Conservation (phyloP, 2,797 vertebrate species). For the Mareca penelope region DNA sequence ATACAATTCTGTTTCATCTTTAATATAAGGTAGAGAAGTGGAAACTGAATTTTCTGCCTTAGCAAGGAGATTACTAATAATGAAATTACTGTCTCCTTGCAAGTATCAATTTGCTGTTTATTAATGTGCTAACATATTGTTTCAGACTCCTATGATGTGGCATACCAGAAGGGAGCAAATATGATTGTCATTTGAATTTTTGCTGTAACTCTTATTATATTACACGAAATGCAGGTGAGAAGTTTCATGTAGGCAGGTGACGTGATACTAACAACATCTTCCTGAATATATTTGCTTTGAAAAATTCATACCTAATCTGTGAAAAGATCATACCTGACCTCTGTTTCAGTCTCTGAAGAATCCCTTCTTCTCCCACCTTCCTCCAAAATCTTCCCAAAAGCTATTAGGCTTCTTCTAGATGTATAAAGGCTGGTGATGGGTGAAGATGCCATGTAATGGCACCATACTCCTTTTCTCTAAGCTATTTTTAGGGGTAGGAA, state of each 20-base stretch:
- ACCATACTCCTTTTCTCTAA: background rate
- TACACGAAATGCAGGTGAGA: background rate
- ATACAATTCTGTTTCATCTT: slow-evolving; percentile 56
- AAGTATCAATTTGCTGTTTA: slow-evolving; percentile 48
- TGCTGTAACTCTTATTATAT: background rate
- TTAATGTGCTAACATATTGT: background rate
- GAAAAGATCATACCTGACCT: background rate
- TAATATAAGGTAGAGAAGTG: slow-evolving; percentile 7
- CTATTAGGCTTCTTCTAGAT: background rate
- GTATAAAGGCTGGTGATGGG: background rate
- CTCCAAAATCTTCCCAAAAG: background rate
- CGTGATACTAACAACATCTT: background rate
- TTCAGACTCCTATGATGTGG: slow-evolving; percentile 14
- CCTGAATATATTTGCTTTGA: background rate
- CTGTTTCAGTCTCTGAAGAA: background rate
- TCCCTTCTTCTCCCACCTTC: background rate
- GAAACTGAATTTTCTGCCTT: slow-evolving; percentile 25
- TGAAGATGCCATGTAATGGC: background rate
- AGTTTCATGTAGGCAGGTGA: background rate
- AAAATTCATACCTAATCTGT: background rate
- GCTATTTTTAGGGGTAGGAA: background rate
- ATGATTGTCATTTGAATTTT: slow-evolving; percentile 18
- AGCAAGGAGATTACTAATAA: slow-evolving; percentile 30
- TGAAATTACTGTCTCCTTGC: slow-evolving; percentile 15
- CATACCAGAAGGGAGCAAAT: background rate